Percentiles rank a stretch among this genome's conserved stretches.
phyloP scores from a whole-genome alignment of 2,113 vertebrate species.

The Panthera uncia region DNA sequence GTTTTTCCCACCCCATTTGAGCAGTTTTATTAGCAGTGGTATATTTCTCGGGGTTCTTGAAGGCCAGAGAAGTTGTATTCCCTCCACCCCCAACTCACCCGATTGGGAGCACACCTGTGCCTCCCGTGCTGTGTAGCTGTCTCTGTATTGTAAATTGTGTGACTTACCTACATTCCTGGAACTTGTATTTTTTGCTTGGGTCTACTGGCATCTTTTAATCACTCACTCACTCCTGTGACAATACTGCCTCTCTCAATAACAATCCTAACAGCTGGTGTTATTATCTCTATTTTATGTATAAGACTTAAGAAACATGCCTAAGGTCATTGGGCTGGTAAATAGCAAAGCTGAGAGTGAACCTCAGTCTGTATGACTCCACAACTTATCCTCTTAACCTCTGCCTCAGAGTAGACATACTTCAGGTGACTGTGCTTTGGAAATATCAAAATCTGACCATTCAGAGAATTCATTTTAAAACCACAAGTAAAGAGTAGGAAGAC shows the following conservation, averaged over 20 bases:
- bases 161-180: neutral
- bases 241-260: neutral
- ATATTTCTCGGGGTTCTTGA: neutral
- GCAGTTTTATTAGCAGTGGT: neutral
- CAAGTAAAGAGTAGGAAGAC: constrained; percentile 11
- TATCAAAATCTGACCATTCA: neutral
- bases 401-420: neutral
- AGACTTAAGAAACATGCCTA: neutral
- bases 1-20: neutral
- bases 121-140: neutral
- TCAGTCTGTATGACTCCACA: neutral
- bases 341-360: neutral
- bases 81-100: rapidly evolving
- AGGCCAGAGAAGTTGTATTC: neutral
- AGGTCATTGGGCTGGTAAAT: neutral
- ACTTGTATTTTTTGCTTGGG: neutral
- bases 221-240: neutral
- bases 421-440: neutral
- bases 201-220: neutral
- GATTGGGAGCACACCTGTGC: neutral
- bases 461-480: constrained; percentile 36
- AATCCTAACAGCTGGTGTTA: neutral
- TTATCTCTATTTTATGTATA: neutral
- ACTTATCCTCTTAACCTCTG: neutral
- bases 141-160: neutral